Evolutionary conservation across 2,113 vertebrate genomes (phyloP), one percentile per base, ranked within the genome.

Genomic region (Gorilla gorilla): DNA sequence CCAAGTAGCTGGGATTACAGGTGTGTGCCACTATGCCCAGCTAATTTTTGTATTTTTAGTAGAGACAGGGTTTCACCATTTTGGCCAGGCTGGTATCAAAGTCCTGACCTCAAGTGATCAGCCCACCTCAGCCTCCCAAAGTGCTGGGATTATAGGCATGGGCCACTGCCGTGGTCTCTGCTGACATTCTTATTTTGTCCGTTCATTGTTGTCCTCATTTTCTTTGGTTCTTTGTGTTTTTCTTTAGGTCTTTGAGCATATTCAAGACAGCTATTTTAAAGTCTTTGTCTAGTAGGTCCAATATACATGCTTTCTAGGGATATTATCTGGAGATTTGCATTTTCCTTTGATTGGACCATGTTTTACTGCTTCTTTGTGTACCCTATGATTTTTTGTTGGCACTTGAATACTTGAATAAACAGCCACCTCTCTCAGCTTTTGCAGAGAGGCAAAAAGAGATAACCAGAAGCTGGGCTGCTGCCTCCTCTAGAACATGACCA

Each of bases 21-120:
- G 32, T 7, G 6, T 0, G 0, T 8, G 16, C 32, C 66, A 68
- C 32, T 32, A 68, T 0, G 32, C 32, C 66, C 7, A n/a, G 32
- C 30, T 17, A 68, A 68, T n/a, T 68, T 68, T 68, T n/a, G 16
- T n/a, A 1, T 68, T 18, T 68, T 68, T n/a, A 35, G 66, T 35
- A 68, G 16, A 68, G 66, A 35, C 6, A 4, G 32, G 3, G 32
- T 68, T 35, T 68, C 16, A 35, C 32, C 32, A 68, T 68, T 16
- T 35, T n/a, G 32, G 30, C 66, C 16, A 68, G 66, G 32, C 32
- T 68, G 66, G 16, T 68, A 16, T 68, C 66, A 68, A 68, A 68
- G 30, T 68, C 16, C 30, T 68, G 66, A 68, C 6, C 32, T 68
- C 16, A 68, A n/a, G 66, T 35, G 16, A 68, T n/a, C 66, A 6